Conservation (phyloP, 2,113 vertebrate species). For the Progne subis region DNA sequence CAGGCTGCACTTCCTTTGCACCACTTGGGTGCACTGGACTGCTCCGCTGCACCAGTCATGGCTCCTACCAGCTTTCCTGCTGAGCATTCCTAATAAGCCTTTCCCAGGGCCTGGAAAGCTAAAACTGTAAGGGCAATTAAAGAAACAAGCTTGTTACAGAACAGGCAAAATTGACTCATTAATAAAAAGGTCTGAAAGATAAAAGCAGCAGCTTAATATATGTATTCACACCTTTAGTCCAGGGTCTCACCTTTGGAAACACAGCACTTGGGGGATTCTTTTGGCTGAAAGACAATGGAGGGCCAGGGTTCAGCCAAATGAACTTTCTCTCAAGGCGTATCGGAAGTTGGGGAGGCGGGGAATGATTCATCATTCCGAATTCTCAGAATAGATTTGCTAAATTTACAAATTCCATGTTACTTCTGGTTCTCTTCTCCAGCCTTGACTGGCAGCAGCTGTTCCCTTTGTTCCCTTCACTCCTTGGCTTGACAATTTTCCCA, state of each 20-base stretch:
- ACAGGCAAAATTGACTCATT: neutral
- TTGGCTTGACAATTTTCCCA: neutral
- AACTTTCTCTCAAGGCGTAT: neutral
- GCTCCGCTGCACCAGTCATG: neutral
- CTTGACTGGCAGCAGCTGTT: constrained; percentile 60
- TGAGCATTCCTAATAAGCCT: neutral
- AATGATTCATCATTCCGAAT: constrained; percentile 53
- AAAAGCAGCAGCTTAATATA: neutral
- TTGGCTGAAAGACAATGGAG: neutral
- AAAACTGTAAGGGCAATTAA: neutral
- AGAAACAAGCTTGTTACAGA: neutral
- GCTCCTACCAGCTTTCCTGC: neutral
- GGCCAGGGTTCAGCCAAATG: neutral
- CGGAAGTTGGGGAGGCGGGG: constrained; percentile 27
- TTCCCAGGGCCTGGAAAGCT: neutral
- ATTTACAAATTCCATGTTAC: constrained; percentile 58
- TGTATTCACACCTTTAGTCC: neutral
- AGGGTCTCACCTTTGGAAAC: neutral
- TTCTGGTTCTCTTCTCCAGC: neutral
- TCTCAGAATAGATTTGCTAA: constrained; percentile 70
- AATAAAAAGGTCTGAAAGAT: neutral
- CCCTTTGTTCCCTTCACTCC: constrained; percentile 1
- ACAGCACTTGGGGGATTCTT: neutral
- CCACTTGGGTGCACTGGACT: neutral
- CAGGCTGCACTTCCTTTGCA: neutral